Percentiles rank a stretch among this genome's conserved stretches.
Evolutionary conservation across 2,888 invertebrate genomes (phyloP).

Genomic region (Empis livida): DNA sequence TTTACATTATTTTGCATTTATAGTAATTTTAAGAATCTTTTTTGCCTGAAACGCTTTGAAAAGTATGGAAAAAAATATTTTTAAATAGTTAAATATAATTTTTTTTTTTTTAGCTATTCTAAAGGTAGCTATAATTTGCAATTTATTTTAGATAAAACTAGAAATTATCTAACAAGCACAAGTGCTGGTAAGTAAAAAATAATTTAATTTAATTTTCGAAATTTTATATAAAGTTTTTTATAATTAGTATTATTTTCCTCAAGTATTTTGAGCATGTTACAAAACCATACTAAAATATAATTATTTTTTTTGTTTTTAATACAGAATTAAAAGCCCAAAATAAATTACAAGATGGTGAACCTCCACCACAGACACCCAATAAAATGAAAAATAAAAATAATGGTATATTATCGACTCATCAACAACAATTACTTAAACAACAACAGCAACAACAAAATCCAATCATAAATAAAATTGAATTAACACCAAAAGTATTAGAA

Average conservation of each 20-base stretch:
- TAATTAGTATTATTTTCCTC: too few species aligned
- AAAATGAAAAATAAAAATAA: neutral
- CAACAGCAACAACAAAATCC: neutral
- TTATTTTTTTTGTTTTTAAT: neutral
- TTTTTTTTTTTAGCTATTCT: constrained; percentile 23
- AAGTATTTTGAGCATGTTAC: too few species aligned
- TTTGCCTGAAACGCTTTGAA: constrained; percentile 36
- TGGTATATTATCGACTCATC: neutral
- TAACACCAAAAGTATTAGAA: constrained; percentile 25
- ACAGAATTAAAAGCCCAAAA: too few species aligned
- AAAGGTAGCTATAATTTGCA: constrained; percentile 36
- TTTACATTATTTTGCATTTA: constrained; percentile 37
- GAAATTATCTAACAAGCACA: constrained; percentile 34
- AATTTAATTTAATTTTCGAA: too few species aligned
- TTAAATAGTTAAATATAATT: neutral
- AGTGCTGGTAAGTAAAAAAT: constrained; percentile 30
- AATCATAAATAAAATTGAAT: neutral
- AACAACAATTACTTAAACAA: neutral
- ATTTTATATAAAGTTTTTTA: too few species aligned
- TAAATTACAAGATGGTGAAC: neutral
- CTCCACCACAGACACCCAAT: neutral
- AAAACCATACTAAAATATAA: too few species aligned
- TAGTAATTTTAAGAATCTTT: constrained; percentile 36
- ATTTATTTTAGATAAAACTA: constrained; percentile 36
- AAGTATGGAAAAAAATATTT: constrained; percentile 23